These are phyloP conservation scores for Stegophylla sp. DNA, from an alignment of 2,888 invertebrate genomes.

Conservation along the genomic window DNA sequence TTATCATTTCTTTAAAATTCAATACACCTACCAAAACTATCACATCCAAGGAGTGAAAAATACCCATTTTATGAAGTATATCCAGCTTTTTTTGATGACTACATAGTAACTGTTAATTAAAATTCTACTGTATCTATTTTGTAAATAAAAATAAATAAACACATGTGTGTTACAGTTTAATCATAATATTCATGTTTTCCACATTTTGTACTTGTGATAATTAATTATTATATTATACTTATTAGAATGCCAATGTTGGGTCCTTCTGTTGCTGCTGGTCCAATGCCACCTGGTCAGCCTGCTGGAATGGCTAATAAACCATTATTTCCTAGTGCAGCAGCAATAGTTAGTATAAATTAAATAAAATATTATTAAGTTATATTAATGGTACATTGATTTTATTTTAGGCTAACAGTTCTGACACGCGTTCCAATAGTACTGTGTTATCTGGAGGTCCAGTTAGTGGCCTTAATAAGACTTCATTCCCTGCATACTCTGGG, in stretches of 20 bases:
- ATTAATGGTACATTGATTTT: neutral
- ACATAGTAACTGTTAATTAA: no score
- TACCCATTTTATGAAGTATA: no score
- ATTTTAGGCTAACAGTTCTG: conserved; percentile 46
- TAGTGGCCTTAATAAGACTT: conserved; percentile 49
- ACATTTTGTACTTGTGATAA: no score
- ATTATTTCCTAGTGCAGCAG: conserved; percentile 81
- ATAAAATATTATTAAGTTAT: neutral
- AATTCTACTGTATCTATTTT: no score
- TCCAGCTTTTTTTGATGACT: no score
- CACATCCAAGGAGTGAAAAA: no score
- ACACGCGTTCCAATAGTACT: conserved; percentile 32
- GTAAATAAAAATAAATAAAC: no score
- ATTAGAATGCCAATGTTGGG: conserved; percentile 60
- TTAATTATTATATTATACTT: neutral
- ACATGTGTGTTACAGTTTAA: no score
- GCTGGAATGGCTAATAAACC: conserved; percentile 69
- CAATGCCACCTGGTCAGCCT: conserved; percentile 67
- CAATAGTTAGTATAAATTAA: conserved; percentile 64
- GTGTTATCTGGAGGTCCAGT: conserved; percentile 37
- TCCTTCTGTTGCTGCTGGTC: conserved; percentile 63
- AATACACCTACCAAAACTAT: no score
- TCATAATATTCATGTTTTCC: no score
- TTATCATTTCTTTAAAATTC: no score
- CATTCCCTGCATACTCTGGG: conserved; percentile 60